Conservation (phyloP, 2,797 vertebrate genomes). For the Leptodactylus fallax region DNA sequence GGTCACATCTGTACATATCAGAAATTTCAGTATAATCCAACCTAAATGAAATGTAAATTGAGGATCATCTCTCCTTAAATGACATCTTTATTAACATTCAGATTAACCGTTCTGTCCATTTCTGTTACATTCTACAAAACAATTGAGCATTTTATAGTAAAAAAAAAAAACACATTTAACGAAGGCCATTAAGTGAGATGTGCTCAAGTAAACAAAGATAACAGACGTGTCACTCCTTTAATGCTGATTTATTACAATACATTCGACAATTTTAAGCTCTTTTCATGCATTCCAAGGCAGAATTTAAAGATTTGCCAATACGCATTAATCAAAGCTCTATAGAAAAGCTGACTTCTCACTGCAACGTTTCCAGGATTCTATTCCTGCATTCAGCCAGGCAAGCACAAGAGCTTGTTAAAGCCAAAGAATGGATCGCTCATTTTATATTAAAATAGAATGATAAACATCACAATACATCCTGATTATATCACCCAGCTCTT, state of each 20-base stretch:
- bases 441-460: conserved; percentile 36
- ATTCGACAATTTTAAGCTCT: conserved; percentile 41
- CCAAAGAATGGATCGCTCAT: conserved; percentile 5
- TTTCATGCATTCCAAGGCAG: conserved; percentile 40
- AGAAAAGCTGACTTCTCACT: conserved; percentile 45
- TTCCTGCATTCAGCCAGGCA: conserved; percentile 33
- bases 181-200: conserved; percentile 30
- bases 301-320: conserved; percentile 54
- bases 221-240: conserved; percentile 32
- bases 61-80: conserved; percentile 2
- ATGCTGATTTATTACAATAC: conserved; percentile 51
- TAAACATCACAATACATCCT: conserved; percentile 36
- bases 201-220: conserved; percentile 41
- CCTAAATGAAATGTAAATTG: background rate
- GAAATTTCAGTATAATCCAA: background rate
- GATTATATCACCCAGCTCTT: background rate
- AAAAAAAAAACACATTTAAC: background rate
- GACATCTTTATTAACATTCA: background rate
- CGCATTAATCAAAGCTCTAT: conserved; percentile 55
- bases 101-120: background rate
- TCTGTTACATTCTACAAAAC: conserved; percentile 10
- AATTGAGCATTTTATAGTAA: conserved; percentile 15
- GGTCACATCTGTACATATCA: background rate
- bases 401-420: conserved; percentile 35
- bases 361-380: conserved; percentile 40